Percentiles rank a stretch among this genome's conserved stretches.
These are phyloP conservation scores for Chloroclysta siterata DNA, from an alignment of 2,888 invertebrate genomes.

Conservation along the genomic window DNA sequence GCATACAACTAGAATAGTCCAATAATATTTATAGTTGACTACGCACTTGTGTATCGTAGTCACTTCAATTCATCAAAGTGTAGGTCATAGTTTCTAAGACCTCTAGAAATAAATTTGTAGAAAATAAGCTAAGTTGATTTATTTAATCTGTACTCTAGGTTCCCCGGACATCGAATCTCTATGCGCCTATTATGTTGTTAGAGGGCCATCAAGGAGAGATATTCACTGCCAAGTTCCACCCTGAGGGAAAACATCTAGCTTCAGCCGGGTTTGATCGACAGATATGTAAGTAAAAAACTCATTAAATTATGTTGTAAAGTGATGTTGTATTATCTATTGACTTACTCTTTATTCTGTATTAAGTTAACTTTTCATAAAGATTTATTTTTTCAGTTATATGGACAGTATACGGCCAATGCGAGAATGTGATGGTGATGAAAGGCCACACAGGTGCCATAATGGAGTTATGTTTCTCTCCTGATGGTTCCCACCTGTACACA, in stretches of 20 bases:
- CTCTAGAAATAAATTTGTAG: too few relatives aligned
- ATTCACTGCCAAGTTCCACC: conserved; percentile 96
- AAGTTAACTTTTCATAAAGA: not conserved
- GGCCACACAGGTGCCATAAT: conserved; percentile 98
- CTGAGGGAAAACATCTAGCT: conserved; percentile 97
- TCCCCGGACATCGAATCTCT: conserved; percentile 93
- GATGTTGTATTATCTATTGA: too few relatives aligned
- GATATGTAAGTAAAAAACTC: conserved; percentile 90
- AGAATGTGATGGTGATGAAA: conserved; percentile 96
- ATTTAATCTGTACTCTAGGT: conserved; percentile 73
- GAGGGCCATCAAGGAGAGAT: conserved; percentile 99
- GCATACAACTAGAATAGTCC: not conserved
- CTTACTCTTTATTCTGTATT: too few relatives aligned
- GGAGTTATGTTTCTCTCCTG: conserved; percentile 95
- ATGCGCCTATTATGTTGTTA: conserved; percentile 97
- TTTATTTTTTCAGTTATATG: conserved; percentile 89
- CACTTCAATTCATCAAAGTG: not conserved
- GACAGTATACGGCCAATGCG: conserved; percentile 99
- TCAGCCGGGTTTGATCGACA: conserved; percentile 98
- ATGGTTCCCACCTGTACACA: conserved; percentile 93
- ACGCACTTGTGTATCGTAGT: not conserved
- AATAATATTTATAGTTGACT: not conserved
- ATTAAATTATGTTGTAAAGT: not conserved
- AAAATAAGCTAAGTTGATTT: too few relatives aligned
- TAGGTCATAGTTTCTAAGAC: too few relatives aligned